phyloP scores from a whole-genome alignment of 1,140 invertebrate species.

The Rhagoletis zephyria region DNA sequence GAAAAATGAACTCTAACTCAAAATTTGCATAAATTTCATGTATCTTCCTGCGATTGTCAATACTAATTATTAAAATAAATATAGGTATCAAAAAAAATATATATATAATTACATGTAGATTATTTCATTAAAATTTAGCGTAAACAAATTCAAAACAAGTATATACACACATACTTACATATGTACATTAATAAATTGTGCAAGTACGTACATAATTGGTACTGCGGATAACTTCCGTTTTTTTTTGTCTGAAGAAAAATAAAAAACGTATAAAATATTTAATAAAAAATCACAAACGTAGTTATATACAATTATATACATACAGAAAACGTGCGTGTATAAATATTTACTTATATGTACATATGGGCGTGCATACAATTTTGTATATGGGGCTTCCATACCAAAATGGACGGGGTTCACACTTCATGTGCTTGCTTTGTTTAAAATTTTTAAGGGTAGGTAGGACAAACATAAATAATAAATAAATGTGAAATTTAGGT shows the following conservation, averaged over 20 bases:
- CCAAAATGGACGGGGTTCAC: too few relatives aligned
- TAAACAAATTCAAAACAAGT: constrained; percentile 21
- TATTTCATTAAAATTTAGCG: constrained; percentile 17
- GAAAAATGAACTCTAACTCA: constrained; percentile 23
- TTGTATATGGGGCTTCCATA: neutral
- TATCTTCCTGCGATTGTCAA: constrained; percentile 48
- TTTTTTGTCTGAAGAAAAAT: constrained; percentile 1
- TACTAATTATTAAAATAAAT: constrained; percentile 28
- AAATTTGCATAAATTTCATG: constrained; percentile 45
- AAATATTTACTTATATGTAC: constrained; percentile 36
- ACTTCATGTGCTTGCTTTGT: too few relatives aligned
- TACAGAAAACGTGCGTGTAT: neutral
- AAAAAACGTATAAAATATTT: neutral
- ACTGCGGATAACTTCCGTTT: neutral
- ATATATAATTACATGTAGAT: neutral
- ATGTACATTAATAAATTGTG: neutral
- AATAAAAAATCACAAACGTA: constrained; percentile 18
- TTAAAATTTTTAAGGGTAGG: too few relatives aligned
- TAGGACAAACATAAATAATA: too few relatives aligned
- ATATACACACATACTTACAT: neutral
- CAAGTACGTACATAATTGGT: neutral
- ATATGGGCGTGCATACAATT: neutral
- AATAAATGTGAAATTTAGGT: too few relatives aligned
- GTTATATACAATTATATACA: constrained; percentile 5
- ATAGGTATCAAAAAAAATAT: constrained; percentile 7